Evolutionary conservation across 2,888 invertebrate species (phyloP).

Genomic region (Synergus gifuensis): DNA sequence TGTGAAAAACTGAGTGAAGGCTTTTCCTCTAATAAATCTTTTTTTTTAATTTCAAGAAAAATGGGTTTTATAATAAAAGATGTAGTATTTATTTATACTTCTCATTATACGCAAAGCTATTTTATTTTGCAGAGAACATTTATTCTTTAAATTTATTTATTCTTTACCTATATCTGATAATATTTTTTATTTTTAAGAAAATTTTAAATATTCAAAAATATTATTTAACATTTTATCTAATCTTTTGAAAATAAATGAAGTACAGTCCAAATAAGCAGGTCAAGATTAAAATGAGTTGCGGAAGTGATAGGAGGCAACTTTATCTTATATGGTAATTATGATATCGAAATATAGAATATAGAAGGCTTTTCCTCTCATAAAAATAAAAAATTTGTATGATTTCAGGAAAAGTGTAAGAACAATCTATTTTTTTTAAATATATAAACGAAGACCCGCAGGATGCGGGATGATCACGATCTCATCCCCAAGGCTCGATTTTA

Average conservation of each 20-base stretch:
- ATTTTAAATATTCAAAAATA: neutral
- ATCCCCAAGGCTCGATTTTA: constrained; percentile 13
- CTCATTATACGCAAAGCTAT: too few species aligned
- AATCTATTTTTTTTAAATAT: neutral
- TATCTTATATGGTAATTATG: neutral
- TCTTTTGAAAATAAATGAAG: neutral
- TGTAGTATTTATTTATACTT: too few species aligned
- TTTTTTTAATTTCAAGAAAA: too few species aligned
- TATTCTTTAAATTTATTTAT: neutral
- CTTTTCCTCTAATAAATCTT: too few species aligned
- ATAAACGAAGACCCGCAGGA: neutral
- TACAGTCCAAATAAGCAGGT: neutral
- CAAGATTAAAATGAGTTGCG: neutral
- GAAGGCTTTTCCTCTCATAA: neutral
- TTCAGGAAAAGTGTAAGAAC: constrained; percentile 15
- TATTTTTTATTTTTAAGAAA: neutral
- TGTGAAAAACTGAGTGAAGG: too few species aligned
- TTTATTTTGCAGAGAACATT: too few species aligned
- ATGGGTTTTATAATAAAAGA: too few species aligned
- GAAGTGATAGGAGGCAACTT: neutral
- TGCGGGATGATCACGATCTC: constrained; percentile 10
- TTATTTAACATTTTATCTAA: neutral
- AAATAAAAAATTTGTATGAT: neutral
- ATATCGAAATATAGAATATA: neutral
- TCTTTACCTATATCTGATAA: neutral